These are phyloP conservation scores for Aphelocoma californica DNA, from an alignment of 2,797 vertebrate species.

Conservation along the genomic window DNA sequence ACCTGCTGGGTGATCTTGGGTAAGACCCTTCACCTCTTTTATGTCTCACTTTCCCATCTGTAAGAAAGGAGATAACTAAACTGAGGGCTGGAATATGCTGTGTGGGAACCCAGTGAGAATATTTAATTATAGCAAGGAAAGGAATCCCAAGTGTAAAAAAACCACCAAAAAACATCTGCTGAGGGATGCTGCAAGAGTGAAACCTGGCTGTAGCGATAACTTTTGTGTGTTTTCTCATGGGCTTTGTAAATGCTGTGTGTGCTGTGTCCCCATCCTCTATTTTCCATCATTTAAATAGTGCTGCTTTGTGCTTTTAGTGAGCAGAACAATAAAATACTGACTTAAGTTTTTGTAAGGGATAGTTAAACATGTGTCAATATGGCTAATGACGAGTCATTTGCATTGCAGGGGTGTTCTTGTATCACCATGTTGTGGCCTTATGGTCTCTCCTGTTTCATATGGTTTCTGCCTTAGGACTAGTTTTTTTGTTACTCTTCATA, in stretches of 20 bases:
- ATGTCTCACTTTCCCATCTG: constrained; percentile 43
- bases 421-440: background rate
- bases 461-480: background rate
- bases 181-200: background rate
- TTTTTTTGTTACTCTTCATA: background rate
- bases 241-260: background rate
- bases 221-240: background rate
- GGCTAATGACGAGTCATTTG: background rate
- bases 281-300: background rate
- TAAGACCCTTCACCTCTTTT: constrained; percentile 64
- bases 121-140: background rate
- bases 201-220: background rate
- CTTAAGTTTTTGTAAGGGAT: background rate
- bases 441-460: background rate
- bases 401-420: background rate
- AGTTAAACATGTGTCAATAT: background rate
- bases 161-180: background rate
- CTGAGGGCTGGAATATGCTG: background rate
- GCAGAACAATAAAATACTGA: background rate
- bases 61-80: constrained; percentile 32
- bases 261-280: background rate
- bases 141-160: background rate
- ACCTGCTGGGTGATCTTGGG: constrained; percentile 62
- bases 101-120: background rate
- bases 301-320: background rate